phyloP scores from a whole-genome alignment of 2,797 vertebrate species.

The Enteromius paludinosus region DNA sequence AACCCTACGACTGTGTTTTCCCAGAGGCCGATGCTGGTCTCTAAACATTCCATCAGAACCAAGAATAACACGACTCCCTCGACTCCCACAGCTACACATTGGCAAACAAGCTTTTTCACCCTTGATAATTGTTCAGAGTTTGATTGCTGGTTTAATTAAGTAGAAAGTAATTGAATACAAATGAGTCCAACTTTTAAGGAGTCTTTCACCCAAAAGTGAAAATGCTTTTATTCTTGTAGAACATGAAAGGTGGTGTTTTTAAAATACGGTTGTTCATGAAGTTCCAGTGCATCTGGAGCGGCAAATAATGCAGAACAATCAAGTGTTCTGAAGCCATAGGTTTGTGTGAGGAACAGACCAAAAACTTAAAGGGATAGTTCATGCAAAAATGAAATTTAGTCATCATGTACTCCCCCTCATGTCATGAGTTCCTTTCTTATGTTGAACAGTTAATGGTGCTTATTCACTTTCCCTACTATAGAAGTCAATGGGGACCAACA shows the following conservation, averaged over 20 bases:
- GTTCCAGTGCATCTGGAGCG: neutral
- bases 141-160: slow-evolving; percentile 5
- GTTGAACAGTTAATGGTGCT: neutral
- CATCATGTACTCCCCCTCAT: neutral
- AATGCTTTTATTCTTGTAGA: neutral
- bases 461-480: neutral
- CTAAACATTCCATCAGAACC: slow-evolving; percentile 45
- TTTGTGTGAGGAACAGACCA: neutral
- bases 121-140: neutral
- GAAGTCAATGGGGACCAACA: neutral
- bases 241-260: neutral
- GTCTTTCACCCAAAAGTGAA: neutral
- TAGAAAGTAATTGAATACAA: neutral
- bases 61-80: slow-evolving; percentile 44
- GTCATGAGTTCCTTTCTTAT: neutral
- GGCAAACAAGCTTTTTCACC: slow-evolving; percentile 29
- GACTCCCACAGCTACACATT: slow-evolving; percentile 15
- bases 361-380: neutral
- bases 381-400: neutral
- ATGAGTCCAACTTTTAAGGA: neutral
- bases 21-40: slow-evolving; percentile 44
- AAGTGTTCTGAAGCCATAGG: neutral
- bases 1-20: slow-evolving; percentile 37
- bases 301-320: neutral
- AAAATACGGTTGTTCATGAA: neutral